Evolutionary conservation across 53 echinoderm and acorn worm species (phyloP).

Genomic region (Henricia sp.): DNA sequence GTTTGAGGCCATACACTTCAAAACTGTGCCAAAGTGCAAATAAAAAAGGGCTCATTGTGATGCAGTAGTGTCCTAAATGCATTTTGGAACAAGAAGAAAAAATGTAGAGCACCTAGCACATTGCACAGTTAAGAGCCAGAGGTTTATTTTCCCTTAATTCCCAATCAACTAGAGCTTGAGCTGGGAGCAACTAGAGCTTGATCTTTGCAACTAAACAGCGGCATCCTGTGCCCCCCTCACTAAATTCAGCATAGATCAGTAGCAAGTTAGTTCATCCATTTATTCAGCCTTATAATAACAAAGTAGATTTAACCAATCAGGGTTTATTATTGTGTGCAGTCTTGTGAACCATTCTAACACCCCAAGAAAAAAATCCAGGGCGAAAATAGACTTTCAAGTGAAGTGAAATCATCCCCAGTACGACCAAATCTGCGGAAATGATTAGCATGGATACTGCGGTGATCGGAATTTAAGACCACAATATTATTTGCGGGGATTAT

Average conservation of each 20-base stretch:
- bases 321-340: constrained; percentile 8
- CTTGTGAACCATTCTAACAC: constrained; percentile 30
- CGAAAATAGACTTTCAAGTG: background rate
- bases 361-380: background rate
- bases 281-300: constrained; percentile 31
- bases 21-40: too few relatives aligned
- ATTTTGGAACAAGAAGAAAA: too few relatives aligned
- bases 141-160: too few relatives aligned
- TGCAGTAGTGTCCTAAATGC: too few relatives aligned
- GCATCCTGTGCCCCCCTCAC: background rate
- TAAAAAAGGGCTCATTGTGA: too few relatives aligned
- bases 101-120: too few relatives aligned
- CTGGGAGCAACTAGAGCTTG: too few relatives aligned
- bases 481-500: constrained; percentile 42
- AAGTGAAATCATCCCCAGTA: background rate
- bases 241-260: background rate
- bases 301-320: constrained; percentile 45
- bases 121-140: too few relatives aligned
- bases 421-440: constrained; percentile 40
- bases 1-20: too few relatives aligned
- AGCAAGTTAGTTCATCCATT: background rate
- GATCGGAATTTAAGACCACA: background rate
- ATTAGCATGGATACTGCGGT: constrained; percentile 45
- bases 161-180: too few relatives aligned
- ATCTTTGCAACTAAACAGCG: constrained; percentile 2